Evolutionary conservation across 1,140 invertebrate species (phyloP).

Genomic region (Mizuhopecten yessoensis): DNA sequence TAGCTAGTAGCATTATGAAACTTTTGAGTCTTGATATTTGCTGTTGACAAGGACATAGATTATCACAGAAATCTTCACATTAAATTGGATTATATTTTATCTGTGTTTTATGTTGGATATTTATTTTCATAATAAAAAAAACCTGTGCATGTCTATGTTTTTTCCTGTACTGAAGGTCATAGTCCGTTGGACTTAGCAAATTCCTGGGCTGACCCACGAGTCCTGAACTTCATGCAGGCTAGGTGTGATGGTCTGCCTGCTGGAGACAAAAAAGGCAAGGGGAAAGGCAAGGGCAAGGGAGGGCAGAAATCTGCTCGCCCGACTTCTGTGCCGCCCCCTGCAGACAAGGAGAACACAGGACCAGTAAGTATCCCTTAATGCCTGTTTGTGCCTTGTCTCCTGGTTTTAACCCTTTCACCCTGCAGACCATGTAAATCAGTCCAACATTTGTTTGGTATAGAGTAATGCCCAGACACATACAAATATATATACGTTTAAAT

Average conservation of each 20-base stretch:
- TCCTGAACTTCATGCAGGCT: slow-evolving; percentile 78
- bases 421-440: slow-evolving; percentile 37
- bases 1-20: too few relatives aligned
- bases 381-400: background rate
- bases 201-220: slow-evolving; percentile 81
- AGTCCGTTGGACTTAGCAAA: slow-evolving; percentile 80
- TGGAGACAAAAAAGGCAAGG: slow-evolving; percentile 74
- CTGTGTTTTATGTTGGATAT: too few relatives aligned
- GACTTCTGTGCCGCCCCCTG: slow-evolving; percentile 63
- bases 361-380: slow-evolving; percentile 45
- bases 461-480: background rate
- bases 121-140: too few relatives aligned
- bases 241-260: slow-evolving; percentile 81
- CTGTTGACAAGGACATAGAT: too few relatives aligned
- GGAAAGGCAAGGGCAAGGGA: slow-evolving; percentile 69
- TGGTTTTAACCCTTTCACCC: slow-evolving; percentile 31
- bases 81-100: too few relatives aligned
- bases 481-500: background rate
- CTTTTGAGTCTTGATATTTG: too few relatives aligned
- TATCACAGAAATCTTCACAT: too few relatives aligned
- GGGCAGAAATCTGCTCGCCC: slow-evolving; percentile 68
- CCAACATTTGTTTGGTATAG: background rate
- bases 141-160: background rate
- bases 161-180: slow-evolving; percentile 71
- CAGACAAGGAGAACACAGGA: slow-evolving; percentile 47